These are phyloP conservation scores for Leptopilina syphax DNA, from an alignment of 2,888 invertebrate species.

Conservation along the genomic window DNA sequence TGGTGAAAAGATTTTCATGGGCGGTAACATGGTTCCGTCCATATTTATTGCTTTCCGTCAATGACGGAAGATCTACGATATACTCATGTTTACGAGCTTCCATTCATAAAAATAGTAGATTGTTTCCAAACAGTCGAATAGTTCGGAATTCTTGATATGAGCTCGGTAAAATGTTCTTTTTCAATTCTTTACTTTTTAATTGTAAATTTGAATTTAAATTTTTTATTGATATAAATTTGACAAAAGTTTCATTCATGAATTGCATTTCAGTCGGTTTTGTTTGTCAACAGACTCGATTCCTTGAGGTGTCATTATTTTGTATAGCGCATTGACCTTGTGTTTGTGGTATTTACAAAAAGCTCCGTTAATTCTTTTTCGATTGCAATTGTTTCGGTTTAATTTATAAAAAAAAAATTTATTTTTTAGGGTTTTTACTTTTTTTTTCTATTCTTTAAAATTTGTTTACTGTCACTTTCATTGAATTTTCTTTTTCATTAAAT, in stretches of 20 bases:
- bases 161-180: background rate
- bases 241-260: conserved; percentile 20
- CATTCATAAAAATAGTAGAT: conserved; percentile 64
- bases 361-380: too few species aligned
- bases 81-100: conserved; percentile 24
- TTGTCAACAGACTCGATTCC: conserved; percentile 26
- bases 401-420: too few species aligned
- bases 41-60: conserved; percentile 46
- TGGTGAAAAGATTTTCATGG: background rate
- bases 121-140: conserved; percentile 56
- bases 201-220: background rate
- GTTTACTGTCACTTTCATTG: too few species aligned
- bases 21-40: background rate
- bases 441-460: too few species aligned
- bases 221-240: background rate
- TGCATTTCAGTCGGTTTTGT: background rate
- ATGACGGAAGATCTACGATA: conserved; percentile 43
- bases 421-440: too few species aligned
- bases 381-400: too few species aligned
- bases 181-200: background rate
- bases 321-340: conserved; percentile 10
- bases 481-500: too few species aligned
- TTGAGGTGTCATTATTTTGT: conserved; percentile 25
- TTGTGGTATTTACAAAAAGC: background rate
- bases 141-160: background rate